phyloP scores from a whole-genome alignment of 30 jellyfish, hydroid and myxozoan species.

The Chrysaora quinquecirrha region DNA sequence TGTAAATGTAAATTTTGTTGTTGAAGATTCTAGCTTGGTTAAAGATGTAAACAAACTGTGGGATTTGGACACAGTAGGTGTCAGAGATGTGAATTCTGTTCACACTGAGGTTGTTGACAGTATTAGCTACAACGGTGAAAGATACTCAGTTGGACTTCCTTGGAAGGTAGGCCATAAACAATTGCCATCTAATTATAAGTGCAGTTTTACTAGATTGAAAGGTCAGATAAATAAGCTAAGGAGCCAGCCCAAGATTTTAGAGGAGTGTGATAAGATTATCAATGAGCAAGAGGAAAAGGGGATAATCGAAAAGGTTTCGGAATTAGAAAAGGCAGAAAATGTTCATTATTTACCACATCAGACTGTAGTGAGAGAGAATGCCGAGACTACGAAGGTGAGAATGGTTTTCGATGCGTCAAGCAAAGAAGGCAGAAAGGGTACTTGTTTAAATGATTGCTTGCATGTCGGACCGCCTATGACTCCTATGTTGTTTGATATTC shows the following conservation, averaged over 20 bases:
- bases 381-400: no score
- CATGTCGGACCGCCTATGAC: conserved; percentile 53
- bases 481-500: conserved; percentile 28
- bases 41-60: conserved; percentile 16
- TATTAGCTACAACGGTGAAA: no score
- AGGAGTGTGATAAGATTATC: background rate
- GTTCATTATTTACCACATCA: background rate
- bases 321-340: background rate
- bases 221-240: no score
- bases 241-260: background rate
- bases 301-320: no score
- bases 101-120: no score
- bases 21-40: background rate
- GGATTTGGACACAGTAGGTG: conserved; percentile 55
- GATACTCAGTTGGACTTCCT: background rate
- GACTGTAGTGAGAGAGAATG: conserved; percentile 16
- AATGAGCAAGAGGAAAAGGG: background rate
- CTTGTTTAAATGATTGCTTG: conserved; percentile 31
- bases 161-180: conserved; percentile 7
- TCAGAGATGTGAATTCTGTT: conserved; percentile 5
- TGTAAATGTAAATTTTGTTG: background rate
- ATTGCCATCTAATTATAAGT: no score
- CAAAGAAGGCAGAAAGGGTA: conserved; percentile 11
- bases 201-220: no score
- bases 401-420: no score